phyloP scores from a whole-genome alignment of 2,888 invertebrate species.

The Pristionchus maxplancki region DNA sequence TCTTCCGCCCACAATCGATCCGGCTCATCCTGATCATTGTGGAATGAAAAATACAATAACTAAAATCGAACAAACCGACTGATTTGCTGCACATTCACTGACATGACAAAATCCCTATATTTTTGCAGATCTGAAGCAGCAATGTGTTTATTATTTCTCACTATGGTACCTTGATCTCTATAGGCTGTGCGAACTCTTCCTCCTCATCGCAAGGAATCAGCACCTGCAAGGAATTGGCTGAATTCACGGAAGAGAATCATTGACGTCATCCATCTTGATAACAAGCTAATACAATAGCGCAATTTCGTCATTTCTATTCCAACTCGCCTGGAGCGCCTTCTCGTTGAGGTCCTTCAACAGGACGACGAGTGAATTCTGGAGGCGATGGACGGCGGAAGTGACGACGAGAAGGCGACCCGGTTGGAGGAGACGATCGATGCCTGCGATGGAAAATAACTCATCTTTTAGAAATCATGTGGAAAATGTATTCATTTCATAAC shows the following conservation, averaged over 20 bases:
- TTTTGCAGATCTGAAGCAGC: too few relatives aligned
- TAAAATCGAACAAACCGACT: too few relatives aligned
- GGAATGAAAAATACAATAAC: background rate
- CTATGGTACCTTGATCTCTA: background rate
- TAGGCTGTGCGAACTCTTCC: conserved; percentile 20
- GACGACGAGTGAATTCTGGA: conserved; percentile 58
- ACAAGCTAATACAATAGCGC: background rate
- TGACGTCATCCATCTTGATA: background rate
- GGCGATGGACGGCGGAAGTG: conserved; percentile 54
- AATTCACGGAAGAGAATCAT: background rate
- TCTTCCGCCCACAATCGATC: conserved; percentile 57
- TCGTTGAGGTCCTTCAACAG: conserved; percentile 55
- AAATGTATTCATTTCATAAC: background rate
- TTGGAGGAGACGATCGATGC: conserved; percentile 60
- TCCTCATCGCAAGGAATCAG: conserved; percentile 51
- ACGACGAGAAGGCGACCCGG: conserved; percentile 71
- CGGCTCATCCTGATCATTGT: background rate
- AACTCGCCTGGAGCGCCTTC: conserved; percentile 1
- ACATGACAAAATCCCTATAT: too few relatives aligned
- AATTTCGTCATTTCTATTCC: background rate
- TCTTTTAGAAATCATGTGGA: background rate
- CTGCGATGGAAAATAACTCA: background rate
- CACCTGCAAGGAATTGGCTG: conserved; percentile 22
- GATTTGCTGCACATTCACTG: too few relatives aligned
- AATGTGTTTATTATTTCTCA: too few relatives aligned